Evolutionary conservation across 2,888 invertebrate species (phyloP).

Genomic region (Nudaria mundana): DNA sequence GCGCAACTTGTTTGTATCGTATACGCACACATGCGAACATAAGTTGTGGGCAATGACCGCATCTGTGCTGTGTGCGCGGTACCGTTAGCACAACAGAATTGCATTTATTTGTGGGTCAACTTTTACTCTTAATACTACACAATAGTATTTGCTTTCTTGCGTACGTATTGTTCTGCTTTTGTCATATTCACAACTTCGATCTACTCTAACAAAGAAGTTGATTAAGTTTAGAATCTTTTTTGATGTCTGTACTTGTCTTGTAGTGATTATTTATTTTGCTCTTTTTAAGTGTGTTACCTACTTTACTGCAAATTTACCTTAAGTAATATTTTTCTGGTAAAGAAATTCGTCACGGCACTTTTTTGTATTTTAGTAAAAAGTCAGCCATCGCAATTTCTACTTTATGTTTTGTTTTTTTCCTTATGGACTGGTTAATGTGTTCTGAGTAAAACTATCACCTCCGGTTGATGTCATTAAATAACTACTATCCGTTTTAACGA

Average conservation of each 20-base stretch:
- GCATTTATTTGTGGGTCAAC: slow-evolving; percentile 48
- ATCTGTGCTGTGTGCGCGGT: slow-evolving; percentile 56
- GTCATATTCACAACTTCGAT: background rate
- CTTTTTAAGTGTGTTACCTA: slow-evolving; percentile 19
- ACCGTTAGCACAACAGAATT: slow-evolving; percentile 62
- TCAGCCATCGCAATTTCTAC: slow-evolving; percentile 23
- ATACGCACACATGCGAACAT: slow-evolving; percentile 10
- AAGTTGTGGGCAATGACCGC: slow-evolving; percentile 37
- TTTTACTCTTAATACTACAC: slow-evolving; percentile 33
- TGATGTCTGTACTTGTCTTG: background rate
- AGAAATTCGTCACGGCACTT: slow-evolving; percentile 4
- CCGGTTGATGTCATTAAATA: slow-evolving; percentile 11
- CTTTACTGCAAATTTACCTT: slow-evolving; percentile 6
- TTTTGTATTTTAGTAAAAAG: background rate
- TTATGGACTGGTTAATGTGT: slow-evolving; percentile 13
- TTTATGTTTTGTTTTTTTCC: slow-evolving; percentile 14
- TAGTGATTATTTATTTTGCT: slow-evolving; percentile 12
- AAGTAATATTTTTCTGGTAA: slow-evolving; percentile 2
- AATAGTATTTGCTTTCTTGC: slow-evolving; percentile 24
- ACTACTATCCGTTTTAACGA: background rate
- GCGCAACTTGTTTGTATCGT: slow-evolving; percentile 38
- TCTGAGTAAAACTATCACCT: slow-evolving; percentile 26
- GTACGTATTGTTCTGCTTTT: background rate
- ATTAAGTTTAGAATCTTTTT: background rate
- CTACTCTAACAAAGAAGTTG: background rate